Evolutionary conservation across 1,140 invertebrate species (phyloP).

Genomic region (Danaus melanippus): DNA sequence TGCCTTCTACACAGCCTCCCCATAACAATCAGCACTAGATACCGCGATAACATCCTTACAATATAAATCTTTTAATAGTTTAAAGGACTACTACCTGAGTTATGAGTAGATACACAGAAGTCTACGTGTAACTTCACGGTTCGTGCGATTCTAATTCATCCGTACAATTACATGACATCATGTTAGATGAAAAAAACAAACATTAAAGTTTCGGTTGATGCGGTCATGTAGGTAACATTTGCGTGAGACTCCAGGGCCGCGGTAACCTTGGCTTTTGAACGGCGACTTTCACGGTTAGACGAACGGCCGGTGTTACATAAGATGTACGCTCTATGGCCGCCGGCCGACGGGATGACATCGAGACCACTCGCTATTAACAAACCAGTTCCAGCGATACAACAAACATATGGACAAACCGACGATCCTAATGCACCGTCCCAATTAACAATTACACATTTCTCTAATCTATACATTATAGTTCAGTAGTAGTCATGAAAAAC

Average conservation of each 20-base stretch:
- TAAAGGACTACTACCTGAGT: background rate
- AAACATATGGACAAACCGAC: constrained; percentile 10
- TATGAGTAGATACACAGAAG: too few relatives aligned
- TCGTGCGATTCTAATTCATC: too few relatives aligned
- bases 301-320: constrained; percentile 56
- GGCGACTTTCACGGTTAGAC: constrained; percentile 71
- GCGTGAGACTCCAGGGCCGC: constrained; percentile 58
- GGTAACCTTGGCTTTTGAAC: constrained; percentile 70
- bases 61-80: constrained; percentile 17
- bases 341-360: constrained; percentile 51
- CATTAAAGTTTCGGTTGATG: constrained; percentile 38
- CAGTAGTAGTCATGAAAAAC: too few relatives aligned
- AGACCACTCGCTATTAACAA: constrained; percentile 37
- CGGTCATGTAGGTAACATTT: constrained; percentile 47
- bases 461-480: too few relatives aligned
- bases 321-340: constrained; percentile 42
- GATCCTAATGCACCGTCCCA: too few relatives aligned
- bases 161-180: constrained; percentile 56
- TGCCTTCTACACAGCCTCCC: constrained; percentile 50
- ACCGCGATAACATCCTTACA: background rate
- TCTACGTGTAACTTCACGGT: too few relatives aligned
- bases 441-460: too few relatives aligned
- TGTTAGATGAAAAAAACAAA: constrained; percentile 38
- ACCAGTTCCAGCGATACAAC: constrained; percentile 38
- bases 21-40: constrained; percentile 25